Conservation (phyloP, 1,140 invertebrate species). For the Drosophila auraria region DNA sequence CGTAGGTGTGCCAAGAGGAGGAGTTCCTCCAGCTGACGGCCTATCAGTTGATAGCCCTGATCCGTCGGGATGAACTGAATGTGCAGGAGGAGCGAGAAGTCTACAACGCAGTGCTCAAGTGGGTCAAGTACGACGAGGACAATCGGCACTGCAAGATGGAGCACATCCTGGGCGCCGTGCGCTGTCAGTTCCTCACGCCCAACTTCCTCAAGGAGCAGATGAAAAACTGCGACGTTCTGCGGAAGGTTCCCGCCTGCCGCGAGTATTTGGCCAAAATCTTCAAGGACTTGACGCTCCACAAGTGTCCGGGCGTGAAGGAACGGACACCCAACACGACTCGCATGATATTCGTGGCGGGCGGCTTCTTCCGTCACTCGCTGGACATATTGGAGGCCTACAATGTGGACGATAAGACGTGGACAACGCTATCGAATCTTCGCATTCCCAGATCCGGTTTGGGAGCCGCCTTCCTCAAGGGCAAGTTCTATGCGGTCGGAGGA, state of each 20-base stretch:
- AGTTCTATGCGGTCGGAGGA: conserved; percentile 95
- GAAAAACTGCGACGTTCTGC: conserved; percentile 94
- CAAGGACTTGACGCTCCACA: conserved; percentile 93
- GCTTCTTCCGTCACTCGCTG: conserved; percentile 93
- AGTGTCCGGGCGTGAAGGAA: conserved; percentile 92
- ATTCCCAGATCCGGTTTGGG: conserved; percentile 94
- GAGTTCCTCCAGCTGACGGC: conserved; percentile 94
- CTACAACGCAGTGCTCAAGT: conserved; percentile 95
- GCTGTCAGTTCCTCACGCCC: conserved; percentile 96
- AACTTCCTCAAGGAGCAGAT: conserved; percentile 95
- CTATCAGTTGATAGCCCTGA: conserved; percentile 91
- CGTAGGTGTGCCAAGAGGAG: conserved; percentile 93
- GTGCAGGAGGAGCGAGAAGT: conserved; percentile 96
- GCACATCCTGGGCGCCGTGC: conserved; percentile 93
- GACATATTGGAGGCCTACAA: conserved; percentile 95
- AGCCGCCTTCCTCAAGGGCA: conserved; percentile 92
- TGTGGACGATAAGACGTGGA: conserved; percentile 93
- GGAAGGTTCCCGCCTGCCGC: conserved; percentile 93
- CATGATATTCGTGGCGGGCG: conserved; percentile 95
- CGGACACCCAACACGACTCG: conserved; percentile 93
- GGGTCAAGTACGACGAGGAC: conserved; percentile 95
- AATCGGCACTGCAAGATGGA: conserved; percentile 93
- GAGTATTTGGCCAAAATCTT: conserved; percentile 96
- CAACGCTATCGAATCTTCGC: conserved; percentile 90
- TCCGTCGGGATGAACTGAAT: conserved; percentile 95